A percentile compares a stretch with the other conserved stretches of the same genome.
phyloP scores from a whole-genome alignment of 2,113 vertebrate genomes.

The Oostethus manadensis region DNA sequence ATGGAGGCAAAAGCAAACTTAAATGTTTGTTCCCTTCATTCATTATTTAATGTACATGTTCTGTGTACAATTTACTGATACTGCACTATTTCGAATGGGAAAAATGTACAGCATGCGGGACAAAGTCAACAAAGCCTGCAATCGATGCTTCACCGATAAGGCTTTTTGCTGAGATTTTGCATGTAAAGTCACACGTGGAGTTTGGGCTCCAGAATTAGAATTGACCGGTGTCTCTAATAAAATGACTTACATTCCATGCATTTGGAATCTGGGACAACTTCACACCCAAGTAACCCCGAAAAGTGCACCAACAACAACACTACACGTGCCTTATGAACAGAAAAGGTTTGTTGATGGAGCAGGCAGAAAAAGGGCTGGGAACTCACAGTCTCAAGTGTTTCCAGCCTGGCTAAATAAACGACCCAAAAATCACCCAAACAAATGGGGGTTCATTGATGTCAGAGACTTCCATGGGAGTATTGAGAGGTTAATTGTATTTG shows the following conservation, averaged over 20 bases:
- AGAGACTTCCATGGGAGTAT: constrained; percentile 1
- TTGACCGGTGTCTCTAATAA: neutral
- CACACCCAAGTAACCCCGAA: constrained; percentile 4
- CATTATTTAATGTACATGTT: neutral
- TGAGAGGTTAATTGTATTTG: constrained; percentile 23
- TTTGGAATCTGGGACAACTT: neutral
- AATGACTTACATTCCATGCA: neutral
- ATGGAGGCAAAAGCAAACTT: neutral
- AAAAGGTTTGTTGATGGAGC: constrained; percentile 42
- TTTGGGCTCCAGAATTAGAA: neutral
- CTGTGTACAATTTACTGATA: too few relatives aligned
- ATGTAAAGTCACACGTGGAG: too few relatives aligned
- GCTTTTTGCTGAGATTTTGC: too few relatives aligned
- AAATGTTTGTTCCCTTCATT: neutral
- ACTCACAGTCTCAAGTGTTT: constrained; percentile 25
- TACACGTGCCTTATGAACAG: constrained; percentile 14
- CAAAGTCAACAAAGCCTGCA: too few relatives aligned
- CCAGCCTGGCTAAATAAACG: constrained; percentile 50
- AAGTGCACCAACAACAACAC: constrained; percentile 10
- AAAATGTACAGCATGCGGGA: too few relatives aligned
- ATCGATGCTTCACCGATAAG: too few relatives aligned
- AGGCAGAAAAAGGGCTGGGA: constrained; percentile 40
- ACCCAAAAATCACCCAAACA: constrained; percentile 22
- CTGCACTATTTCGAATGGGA: too few relatives aligned
- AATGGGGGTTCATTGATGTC: constrained; percentile 35